phyloP scores from a whole-genome alignment of 2,113 vertebrate genomes.

The Cyanocitta stelleri region DNA sequence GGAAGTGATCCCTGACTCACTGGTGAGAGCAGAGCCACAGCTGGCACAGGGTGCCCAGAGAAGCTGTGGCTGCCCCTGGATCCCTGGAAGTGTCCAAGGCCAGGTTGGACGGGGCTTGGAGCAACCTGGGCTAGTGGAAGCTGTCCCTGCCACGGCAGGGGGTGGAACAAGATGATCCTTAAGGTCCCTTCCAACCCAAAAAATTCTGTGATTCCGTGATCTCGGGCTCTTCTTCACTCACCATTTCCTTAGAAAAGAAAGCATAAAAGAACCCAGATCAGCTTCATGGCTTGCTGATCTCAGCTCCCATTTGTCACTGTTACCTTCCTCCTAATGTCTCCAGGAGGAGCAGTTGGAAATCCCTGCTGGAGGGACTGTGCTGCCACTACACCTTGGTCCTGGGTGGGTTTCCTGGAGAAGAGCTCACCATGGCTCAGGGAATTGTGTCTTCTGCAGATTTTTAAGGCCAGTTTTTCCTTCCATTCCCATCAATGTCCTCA shows the following conservation, averaged over 20 bases:
- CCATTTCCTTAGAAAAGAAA: neutral
- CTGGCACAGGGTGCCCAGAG: neutral
- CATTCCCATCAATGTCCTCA: neutral
- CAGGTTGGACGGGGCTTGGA: rapidly evolving
- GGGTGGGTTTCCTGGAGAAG: neutral
- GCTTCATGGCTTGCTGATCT: neutral
- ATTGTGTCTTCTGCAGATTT: neutral
- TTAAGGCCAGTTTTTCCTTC: neutral
- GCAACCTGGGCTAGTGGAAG: rapidly evolving
- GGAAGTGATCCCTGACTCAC: neutral
- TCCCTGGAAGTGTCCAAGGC: neutral
- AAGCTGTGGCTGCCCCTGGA: neutral
- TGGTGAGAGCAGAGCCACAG: neutral
- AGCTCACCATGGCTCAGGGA: neutral
- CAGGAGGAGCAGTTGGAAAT: neutral
- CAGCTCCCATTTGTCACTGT: neutral
- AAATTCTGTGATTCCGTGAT: neutral
- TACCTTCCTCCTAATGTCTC: neutral
- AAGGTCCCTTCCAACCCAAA: neutral
- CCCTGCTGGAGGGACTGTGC: neutral
- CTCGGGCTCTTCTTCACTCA: neutral
- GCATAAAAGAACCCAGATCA: neutral
- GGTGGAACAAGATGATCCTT: rapidly evolving
- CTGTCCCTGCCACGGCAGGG: neutral
- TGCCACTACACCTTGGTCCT: neutral